A percentile compares a stretch with the other conserved stretches of the same genome.
Evolutionary conservation across 1,140 invertebrate species (phyloP).

Genomic region (Ips nitidus): DNA sequence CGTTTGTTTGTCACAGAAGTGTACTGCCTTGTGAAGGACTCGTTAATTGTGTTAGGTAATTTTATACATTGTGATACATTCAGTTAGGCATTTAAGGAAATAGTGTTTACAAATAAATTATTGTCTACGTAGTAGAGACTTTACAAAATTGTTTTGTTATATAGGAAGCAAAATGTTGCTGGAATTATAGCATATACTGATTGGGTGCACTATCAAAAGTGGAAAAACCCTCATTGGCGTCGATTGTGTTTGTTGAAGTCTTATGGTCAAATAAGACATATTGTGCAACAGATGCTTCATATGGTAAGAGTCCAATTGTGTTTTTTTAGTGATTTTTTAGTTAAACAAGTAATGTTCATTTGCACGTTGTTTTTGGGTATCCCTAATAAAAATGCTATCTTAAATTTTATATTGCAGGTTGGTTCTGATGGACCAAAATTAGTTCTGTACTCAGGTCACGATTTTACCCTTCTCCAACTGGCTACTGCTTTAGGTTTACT

Average conservation of each 20-base stretch:
- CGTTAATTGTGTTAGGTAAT: constrained; percentile 46
- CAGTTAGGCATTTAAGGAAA: background rate
- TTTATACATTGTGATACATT: too few relatives aligned
- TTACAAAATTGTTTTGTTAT: constrained; percentile 34
- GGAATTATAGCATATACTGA: constrained; percentile 74
- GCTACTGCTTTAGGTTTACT: constrained; percentile 73
- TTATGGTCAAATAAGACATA: constrained; percentile 75
- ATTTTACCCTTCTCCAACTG: constrained; percentile 83
- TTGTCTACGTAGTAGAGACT: background rate
- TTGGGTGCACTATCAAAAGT: constrained; percentile 69
- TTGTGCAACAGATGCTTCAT: constrained; percentile 75
- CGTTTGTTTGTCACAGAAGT: constrained; percentile 81
- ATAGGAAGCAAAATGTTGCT: constrained; percentile 68
- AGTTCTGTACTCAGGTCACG: constrained; percentile 88
- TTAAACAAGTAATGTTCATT: background rate
- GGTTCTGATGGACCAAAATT: constrained; percentile 77
- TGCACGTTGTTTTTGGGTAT: background rate
- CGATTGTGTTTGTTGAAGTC: constrained; percentile 69
- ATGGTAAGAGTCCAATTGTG: constrained; percentile 56
- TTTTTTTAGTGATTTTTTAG: constrained; percentile 4
- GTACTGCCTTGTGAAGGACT: constrained; percentile 67
- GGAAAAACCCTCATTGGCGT: constrained; percentile 64
- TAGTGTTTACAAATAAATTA: background rate
- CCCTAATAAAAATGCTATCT: background rate
- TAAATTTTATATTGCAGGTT: constrained; percentile 35